Percentiles rank a stretch among this genome's conserved stretches.
Conservation (phyloP, 2,888 invertebrate species). For the Incurvaria masculella region DNA sequence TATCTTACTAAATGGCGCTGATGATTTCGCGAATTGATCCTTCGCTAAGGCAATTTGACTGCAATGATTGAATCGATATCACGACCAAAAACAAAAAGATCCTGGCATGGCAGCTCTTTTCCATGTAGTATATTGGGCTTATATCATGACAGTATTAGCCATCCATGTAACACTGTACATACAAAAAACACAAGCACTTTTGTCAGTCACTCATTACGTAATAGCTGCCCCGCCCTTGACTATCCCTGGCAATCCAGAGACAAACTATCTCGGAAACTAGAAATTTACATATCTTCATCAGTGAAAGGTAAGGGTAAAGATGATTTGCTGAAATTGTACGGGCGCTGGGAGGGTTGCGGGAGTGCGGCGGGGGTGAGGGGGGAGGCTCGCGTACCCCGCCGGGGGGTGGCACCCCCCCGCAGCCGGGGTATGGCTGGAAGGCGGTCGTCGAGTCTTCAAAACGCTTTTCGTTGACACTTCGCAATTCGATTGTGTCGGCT, state of each 20-base stretch:
- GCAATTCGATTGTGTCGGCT: conserved; percentile 37
- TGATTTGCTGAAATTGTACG: conserved; percentile 41
- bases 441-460: conserved; percentile 38
- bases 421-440: conserved; percentile 25
- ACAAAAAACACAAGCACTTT: no score
- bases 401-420: conserved; percentile 8
- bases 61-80: no score
- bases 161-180: no score
- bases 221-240: neutral
- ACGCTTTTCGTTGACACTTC: conserved; percentile 36
- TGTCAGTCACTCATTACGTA: no score
- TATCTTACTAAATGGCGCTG: no score
- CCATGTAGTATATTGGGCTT: no score
- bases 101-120: no score
- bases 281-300: conserved; percentile 51
- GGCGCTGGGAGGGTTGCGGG: conserved; percentile 15
- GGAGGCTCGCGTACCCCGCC: neutral
- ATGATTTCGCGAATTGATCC: no score
- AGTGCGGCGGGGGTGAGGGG: conserved; percentile 12
- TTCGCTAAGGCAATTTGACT: no score
- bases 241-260: conserved; percentile 11
- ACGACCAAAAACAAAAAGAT: no score
- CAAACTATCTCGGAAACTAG: conserved; percentile 28
- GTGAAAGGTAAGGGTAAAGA: conserved; percentile 44
- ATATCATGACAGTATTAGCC: no score